Evolutionary conservation across 2,797 vertebrate species (phyloP).

Genomic region (Micromesistius poutassou): DNA sequence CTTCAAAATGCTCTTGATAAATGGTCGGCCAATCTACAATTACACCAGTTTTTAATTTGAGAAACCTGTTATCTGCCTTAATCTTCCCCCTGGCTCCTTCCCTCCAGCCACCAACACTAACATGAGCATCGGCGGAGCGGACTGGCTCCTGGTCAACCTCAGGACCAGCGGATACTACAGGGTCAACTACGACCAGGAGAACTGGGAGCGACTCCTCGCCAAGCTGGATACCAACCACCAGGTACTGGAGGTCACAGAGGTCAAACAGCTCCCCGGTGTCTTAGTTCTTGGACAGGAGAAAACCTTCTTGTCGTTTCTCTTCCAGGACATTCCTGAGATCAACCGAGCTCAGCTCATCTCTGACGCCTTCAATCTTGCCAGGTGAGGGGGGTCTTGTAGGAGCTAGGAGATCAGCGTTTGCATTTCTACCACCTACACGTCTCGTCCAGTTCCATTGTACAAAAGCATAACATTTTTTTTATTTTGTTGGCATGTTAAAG

Average conservation of each 20-base stretch:
- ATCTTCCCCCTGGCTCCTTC: not conserved
- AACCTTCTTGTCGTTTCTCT: constrained; percentile 14
- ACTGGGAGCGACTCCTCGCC: constrained; percentile 69
- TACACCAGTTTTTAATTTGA: too few species aligned
- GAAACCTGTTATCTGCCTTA: not conserved
- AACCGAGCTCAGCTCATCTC: constrained; percentile 76
- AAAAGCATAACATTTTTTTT: too few species aligned
- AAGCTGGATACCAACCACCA: constrained; percentile 58
- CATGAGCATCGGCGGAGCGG: constrained; percentile 39
- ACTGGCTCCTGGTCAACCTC: constrained; percentile 74
- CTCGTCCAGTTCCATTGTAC: too few species aligned
- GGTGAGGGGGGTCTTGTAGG: constrained; percentile 50
- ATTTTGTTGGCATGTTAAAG: not conserved
- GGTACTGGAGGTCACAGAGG: not conserved
- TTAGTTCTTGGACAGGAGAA: not conserved
- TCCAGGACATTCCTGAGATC: constrained; percentile 67
- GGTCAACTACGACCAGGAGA: constrained; percentile 75
- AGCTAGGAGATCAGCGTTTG: too few species aligned
- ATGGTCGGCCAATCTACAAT: too few species aligned
- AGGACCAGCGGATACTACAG: constrained; percentile 70
- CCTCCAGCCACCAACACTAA: constrained; percentile 8
- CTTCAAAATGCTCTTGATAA: too few species aligned
- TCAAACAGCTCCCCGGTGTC: not conserved
- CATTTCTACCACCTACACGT: too few species aligned
- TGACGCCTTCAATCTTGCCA: constrained; percentile 75